Percentiles rank a stretch among this genome's conserved stretches.
These are phyloP conservation scores for Orthosia cruda DNA, from an alignment of 2,888 invertebrate species.

Conservation along the genomic window DNA sequence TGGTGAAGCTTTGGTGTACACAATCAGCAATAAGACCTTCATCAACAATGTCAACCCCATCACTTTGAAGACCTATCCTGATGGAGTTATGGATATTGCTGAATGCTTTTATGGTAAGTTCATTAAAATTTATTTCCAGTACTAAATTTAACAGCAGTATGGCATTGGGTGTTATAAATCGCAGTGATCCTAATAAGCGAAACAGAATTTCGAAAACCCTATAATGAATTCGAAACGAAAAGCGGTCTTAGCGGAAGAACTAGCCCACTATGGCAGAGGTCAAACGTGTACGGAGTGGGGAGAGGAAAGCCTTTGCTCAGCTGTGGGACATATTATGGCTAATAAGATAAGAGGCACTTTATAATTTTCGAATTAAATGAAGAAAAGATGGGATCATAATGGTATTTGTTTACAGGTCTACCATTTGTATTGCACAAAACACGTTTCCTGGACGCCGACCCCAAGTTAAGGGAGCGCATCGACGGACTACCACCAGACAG, in stretches of 20 bases:
- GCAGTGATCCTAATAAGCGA: too few relatives aligned
- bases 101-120: conserved; percentile 94
- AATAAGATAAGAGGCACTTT: too few relatives aligned
- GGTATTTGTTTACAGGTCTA: conserved; percentile 87
- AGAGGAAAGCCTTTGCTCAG: too few relatives aligned
- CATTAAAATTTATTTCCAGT: neutral
- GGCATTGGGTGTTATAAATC: neutral
- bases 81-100: conserved; percentile 92
- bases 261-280: too few relatives aligned
- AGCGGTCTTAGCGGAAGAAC: too few relatives aligned
- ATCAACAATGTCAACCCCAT: conserved; percentile 87
- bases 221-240: too few relatives aligned
- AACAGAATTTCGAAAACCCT: too few relatives aligned
- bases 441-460: conserved; percentile 93
- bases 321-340: too few relatives aligned
- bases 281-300: too few relatives aligned
- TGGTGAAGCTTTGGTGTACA: conserved; percentile 92
- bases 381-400: too few relatives aligned
- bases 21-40: conserved; percentile 92
- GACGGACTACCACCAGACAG: conserved; percentile 92
- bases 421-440: conserved; percentile 93
- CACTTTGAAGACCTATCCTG: conserved; percentile 90
- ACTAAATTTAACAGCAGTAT: neutral
- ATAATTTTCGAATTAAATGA: too few relatives aligned
- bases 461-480: conserved; percentile 90